Percentiles rank a stretch among this genome's conserved stretches.
phyloP scores from a whole-genome alignment of 2,797 vertebrate genomes.

The Hephaestus fuliginosus region DNA sequence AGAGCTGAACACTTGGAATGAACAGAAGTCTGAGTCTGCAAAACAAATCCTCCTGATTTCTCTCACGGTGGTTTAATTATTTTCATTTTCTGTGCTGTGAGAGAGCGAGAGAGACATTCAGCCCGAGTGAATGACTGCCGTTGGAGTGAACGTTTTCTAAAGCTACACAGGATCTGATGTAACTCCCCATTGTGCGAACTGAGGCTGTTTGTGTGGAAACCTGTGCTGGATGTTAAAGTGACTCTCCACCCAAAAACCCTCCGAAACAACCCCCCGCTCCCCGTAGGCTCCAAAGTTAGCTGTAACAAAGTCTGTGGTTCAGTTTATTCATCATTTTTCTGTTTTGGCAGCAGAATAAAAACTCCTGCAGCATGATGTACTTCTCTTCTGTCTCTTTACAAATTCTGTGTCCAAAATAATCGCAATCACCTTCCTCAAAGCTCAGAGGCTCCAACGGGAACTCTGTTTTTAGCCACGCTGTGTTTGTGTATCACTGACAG shows the following conservation, averaged over 20 bases:
- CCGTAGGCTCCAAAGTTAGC: neutral
- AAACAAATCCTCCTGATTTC: neutral
- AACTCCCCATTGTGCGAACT: slow-evolving; percentile 51
- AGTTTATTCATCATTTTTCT: neutral
- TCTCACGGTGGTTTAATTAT: slow-evolving; percentile 12
- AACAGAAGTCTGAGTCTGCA: neutral
- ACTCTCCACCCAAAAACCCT: slow-evolving; percentile 34
- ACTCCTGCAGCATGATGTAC: neutral
- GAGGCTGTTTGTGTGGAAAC: slow-evolving; percentile 45
- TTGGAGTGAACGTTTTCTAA: slow-evolving; percentile 19
- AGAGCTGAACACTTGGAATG: neutral
- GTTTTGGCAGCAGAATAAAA: neutral
- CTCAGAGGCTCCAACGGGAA: neutral
- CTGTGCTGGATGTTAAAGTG: slow-evolving; percentile 36
- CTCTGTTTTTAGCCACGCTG: neutral
- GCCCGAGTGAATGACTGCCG: slow-evolving; percentile 14
- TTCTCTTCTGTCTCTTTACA: neutral
- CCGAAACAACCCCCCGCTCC: neutral
- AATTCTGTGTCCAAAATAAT: neutral
- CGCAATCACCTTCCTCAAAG: neutral
- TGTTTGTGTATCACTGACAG: neutral
- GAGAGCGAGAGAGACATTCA: slow-evolving; percentile 11
- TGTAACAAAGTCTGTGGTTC: neutral
- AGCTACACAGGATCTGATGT: slow-evolving; percentile 59
- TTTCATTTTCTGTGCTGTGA: slow-evolving; percentile 11